These are phyloP conservation scores for Pitangus sulphuratus DNA, from an alignment of 2,797 vertebrate genomes.

Conservation along the genomic window DNA sequence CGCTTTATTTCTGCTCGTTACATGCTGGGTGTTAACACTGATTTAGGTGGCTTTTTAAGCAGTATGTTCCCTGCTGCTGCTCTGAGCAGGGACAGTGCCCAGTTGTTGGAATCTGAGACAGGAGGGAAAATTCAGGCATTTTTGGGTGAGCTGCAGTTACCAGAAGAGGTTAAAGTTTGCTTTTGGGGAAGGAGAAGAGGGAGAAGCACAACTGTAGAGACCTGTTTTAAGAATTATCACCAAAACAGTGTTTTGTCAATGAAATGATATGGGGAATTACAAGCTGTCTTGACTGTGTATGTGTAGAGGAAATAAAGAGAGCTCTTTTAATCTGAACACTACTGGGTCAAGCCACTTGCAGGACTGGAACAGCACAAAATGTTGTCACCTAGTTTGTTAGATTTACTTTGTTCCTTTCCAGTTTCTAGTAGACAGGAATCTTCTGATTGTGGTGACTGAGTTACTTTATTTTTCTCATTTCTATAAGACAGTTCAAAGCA, in stretches of 20 bases:
- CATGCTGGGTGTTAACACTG: neutral
- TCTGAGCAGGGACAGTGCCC: neutral
- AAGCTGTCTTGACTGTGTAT: neutral
- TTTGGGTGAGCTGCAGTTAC: neutral
- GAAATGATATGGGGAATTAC: neutral
- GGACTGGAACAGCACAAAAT: neutral
- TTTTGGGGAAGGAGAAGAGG: neutral
- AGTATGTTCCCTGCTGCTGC: neutral
- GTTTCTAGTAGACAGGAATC: neutral
- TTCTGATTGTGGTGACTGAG: neutral
- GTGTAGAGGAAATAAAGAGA: neutral
- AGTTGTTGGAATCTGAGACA: neutral
- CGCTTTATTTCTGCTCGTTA: neutral
- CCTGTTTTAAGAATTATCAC: neutral
- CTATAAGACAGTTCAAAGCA: neutral
- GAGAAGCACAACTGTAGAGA: neutral
- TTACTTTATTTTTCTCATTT: neutral
- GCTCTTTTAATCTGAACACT: neutral
- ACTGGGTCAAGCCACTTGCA: neutral
- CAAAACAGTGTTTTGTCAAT: neutral
- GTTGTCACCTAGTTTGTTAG: neutral
- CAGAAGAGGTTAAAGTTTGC: neutral
- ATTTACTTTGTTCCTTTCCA: neutral
- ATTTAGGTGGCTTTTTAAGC: neutral
- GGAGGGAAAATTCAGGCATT: neutral